phyloP scores from a whole-genome alignment of 2,797 vertebrate genomes.

The Leptodactylus fallax region DNA sequence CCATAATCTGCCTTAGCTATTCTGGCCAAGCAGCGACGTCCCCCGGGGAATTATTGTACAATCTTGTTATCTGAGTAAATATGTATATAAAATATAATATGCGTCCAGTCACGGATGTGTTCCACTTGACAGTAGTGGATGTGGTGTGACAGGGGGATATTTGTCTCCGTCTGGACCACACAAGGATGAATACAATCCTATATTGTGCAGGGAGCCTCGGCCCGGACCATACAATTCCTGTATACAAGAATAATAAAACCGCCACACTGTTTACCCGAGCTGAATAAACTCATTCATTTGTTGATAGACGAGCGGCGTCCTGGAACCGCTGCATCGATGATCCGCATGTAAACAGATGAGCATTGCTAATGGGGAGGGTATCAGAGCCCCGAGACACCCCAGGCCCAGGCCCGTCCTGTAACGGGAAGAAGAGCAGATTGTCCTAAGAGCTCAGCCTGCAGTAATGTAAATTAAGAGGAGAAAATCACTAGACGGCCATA shows the following conservation, averaged over 20 bases:
- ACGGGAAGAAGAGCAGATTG: background rate
- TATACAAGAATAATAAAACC: background rate
- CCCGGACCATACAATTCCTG: background rate
- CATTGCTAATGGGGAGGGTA: background rate
- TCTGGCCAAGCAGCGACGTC: background rate
- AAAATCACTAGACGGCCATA: background rate
- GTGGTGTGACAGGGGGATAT: background rate
- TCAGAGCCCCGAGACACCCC: background rate
- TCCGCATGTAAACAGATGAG: slow-evolving; percentile 7
- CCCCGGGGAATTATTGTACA: background rate
- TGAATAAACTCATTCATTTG: slow-evolving; percentile 37
- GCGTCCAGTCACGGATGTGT: background rate
- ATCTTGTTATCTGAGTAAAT: background rate
- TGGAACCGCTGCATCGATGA: background rate
- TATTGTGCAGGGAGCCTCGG: background rate
- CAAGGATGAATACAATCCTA: slow-evolving; percentile 2
- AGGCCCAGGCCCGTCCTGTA: background rate
- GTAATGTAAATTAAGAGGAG: background rate
- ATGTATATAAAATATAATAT: background rate
- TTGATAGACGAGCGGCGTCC: slow-evolving; percentile 14
- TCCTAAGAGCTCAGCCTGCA: background rate
- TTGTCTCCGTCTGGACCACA: slow-evolving; percentile 22
- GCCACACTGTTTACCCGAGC: background rate
- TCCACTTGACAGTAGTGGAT: slow-evolving; percentile 6
- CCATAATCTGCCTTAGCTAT: background rate